Conservation (phyloP, 2,888 invertebrate species). For the Aleiodes testaceus region DNA sequence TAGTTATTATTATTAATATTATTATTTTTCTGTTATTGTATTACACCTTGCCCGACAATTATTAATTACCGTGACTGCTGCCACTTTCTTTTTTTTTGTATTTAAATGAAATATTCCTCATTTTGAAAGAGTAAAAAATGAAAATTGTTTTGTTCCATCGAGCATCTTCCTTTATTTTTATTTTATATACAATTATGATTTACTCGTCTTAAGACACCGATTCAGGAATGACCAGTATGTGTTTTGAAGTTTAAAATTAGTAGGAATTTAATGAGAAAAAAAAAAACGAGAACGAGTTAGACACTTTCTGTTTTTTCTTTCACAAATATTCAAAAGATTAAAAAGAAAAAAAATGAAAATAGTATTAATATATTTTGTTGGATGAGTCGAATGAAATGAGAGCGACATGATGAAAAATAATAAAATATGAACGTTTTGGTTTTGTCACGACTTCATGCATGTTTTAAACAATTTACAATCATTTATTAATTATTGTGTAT, state of each 20-base stretch:
- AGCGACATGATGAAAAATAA: slow-evolving; percentile 2
- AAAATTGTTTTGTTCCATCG: slow-evolving; percentile 27
- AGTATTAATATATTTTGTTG: slow-evolving; percentile 71
- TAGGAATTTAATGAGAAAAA: slow-evolving; percentile 5
- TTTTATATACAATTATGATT: slow-evolving; percentile 50
- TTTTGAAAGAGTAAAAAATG: not conserved
- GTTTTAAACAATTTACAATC: slow-evolving; percentile 62
- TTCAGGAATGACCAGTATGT: slow-evolving; percentile 35
- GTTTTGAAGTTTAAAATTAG: slow-evolving; percentile 11
- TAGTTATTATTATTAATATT: slow-evolving; percentile 32
- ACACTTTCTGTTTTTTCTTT: slow-evolving; percentile 6
- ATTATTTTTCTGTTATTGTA: slow-evolving; percentile 39
- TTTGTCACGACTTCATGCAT: slow-evolving; percentile 61
- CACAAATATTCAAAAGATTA: slow-evolving; percentile 28
- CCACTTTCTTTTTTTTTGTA: slow-evolving; percentile 20
- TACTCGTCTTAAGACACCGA: slow-evolving; percentile 39
- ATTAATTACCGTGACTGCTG: slow-evolving; percentile 25
- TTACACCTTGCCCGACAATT: slow-evolving; percentile 31
- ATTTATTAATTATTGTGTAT: slow-evolving; percentile 53
- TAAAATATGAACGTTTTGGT: slow-evolving; percentile 13
- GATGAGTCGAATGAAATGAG: slow-evolving; percentile 47
- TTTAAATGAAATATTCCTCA: slow-evolving; percentile 28
- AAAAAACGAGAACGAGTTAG: slow-evolving; percentile 1
- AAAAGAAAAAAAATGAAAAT: slow-evolving; percentile 49
- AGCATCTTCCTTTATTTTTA: slow-evolving; percentile 51